Percentiles rank a stretch among this genome's conserved stretches.
Conservation (phyloP, 2,888 invertebrate genomes). For the Neocrepidodera transversa region DNA sequence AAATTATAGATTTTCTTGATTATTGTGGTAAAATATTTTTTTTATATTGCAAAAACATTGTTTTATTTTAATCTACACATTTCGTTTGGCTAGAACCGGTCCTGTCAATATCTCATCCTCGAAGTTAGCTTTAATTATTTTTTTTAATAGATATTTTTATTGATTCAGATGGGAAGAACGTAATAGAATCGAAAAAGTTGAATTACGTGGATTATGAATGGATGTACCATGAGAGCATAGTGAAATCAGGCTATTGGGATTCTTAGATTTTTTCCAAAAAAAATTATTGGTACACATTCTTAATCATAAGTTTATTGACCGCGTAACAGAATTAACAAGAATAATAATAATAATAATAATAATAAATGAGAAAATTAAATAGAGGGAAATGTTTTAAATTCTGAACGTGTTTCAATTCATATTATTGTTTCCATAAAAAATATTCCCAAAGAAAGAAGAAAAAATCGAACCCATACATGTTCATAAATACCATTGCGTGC, state of each 20-base stretch:
- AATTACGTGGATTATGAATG: slow-evolving; percentile 26
- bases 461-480: slow-evolving; percentile 8
- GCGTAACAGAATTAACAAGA: no score
- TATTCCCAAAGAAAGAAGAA: slow-evolving; percentile 2
- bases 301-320: no score
- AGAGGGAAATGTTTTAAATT: no score
- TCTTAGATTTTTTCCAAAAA: slow-evolving; percentile 1
- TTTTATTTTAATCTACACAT: not conserved
- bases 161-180: slow-evolving; percentile 22
- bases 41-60: not conserved
- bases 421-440: no score
- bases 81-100: slow-evolving; percentile 4
- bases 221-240: slow-evolving; percentile 23
- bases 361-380: no score
- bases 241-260: slow-evolving; percentile 9
- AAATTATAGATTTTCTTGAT: not conserved
- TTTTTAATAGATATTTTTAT: slow-evolving; percentile 26
- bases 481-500: slow-evolving; percentile 41
- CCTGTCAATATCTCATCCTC: not conserved
- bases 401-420: no score
- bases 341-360: no score
- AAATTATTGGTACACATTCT: no score
- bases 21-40: not conserved
- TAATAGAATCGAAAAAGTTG: slow-evolving; percentile 24
- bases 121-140: slow-evolving; percentile 23